These are phyloP conservation scores for Hyperopisus bebe DNA, from an alignment of 2,113 vertebrate species.

Conservation along the genomic window DNA sequence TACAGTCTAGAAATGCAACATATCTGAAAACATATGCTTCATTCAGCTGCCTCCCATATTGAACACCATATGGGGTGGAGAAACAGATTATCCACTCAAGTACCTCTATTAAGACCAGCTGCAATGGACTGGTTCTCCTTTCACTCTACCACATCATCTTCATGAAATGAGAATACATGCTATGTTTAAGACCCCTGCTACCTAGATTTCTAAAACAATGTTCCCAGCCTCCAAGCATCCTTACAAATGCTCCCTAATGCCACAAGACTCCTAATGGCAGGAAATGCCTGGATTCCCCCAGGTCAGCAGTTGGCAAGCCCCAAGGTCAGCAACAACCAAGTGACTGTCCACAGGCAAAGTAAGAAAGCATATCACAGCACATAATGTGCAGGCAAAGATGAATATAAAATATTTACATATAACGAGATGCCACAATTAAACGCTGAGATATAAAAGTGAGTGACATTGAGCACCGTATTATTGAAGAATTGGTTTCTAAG, in stretches of 20 bases:
- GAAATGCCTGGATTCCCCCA: background rate
- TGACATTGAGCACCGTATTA: background rate
- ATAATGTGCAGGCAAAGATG: background rate
- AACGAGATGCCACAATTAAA: background rate
- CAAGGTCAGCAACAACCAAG: background rate
- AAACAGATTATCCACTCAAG: background rate
- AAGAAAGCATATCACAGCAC: background rate
- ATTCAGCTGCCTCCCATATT: background rate
- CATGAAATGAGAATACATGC: constrained; percentile 38
- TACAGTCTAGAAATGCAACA: background rate
- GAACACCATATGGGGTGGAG: background rate
- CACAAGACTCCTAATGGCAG: background rate
- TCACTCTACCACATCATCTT: constrained; percentile 31
- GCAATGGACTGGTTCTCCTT: constrained; percentile 16
- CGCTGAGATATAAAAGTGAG: background rate
- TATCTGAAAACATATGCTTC: background rate
- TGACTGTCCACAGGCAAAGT: background rate
- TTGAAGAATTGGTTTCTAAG: background rate
- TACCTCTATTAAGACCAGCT: constrained; percentile 1
- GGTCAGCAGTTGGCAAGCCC: background rate
- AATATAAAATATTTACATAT: background rate
- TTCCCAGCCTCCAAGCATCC: background rate
- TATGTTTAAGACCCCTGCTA: constrained; percentile 37
- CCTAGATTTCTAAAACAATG: background rate
- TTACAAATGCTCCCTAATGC: background rate